phyloP scores from a whole-genome alignment of 2,113 vertebrate genomes.

The Notothenia coriiceps region DNA sequence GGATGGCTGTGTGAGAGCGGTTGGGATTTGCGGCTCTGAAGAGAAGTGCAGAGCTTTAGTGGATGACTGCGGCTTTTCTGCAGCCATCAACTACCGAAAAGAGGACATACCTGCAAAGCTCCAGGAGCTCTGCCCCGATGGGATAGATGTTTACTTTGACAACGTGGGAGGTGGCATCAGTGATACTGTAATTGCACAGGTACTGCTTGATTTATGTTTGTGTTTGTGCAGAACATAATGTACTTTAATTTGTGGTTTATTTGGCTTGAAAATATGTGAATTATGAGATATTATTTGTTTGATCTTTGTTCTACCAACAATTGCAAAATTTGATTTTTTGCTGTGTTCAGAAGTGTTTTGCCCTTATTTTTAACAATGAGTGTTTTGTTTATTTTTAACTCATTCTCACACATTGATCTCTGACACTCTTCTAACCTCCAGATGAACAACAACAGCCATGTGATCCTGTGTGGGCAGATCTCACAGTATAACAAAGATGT shows the following conservation, averaged over 20 bases:
- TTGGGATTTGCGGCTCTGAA: conserved; percentile 94
- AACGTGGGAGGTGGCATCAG: conserved; percentile 95
- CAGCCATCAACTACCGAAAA: conserved; percentile 91
- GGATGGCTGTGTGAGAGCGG: conserved; percentile 91
- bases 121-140: conserved; percentile 86
- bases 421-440: conserved; percentile 29
- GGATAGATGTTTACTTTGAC: conserved; percentile 96
- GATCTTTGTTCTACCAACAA: not conserved
- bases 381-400: not conserved
- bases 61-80: conserved; percentile 90
- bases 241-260: not conserved
- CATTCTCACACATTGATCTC: not conserved
- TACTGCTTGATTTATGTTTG: conserved; percentile 27
- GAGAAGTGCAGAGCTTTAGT: conserved; percentile 90
- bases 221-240: not conserved
- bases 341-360: not conserved
- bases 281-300: not conserved
- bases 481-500: conserved; percentile 97
- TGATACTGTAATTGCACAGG: conserved; percentile 88
- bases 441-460: conserved; percentile 92
- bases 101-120: conserved; percentile 85
- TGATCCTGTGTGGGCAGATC: conserved; percentile 96
- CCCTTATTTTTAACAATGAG: not conserved
- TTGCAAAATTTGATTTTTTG: not conserved
- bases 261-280: not conserved